Evolutionary conservation across 2,797 vertebrate species (phyloP).

Genomic region (Lithobates pipiens): DNA sequence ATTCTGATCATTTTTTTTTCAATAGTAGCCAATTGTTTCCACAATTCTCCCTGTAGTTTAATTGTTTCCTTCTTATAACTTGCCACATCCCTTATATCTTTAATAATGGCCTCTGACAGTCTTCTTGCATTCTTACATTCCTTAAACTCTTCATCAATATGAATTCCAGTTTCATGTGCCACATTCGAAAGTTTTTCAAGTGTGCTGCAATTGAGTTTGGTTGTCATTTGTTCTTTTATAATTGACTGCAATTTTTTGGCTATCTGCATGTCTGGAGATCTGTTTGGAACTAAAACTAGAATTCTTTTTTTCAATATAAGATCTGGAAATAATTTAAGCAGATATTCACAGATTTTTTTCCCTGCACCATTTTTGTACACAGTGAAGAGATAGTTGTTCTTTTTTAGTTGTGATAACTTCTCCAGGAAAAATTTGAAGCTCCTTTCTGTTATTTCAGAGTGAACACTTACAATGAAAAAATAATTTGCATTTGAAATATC

Average conservation of each 20-base stretch:
- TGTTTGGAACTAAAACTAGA: no score
- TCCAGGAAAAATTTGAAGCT: conserved; percentile 64
- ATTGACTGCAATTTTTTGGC: conserved; percentile 63
- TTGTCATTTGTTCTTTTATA: conserved; percentile 65
- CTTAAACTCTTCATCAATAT: conserved; percentile 77
- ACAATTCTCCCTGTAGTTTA: conserved; percentile 76
- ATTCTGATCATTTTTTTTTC: conserved; percentile 78
- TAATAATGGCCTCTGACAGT: conserved; percentile 70
- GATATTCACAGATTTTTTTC: no score
- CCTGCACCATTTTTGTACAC: conserved; percentile 64
- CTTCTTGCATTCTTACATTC: conserved; percentile 74
- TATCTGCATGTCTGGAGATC: conserved; percentile 47
- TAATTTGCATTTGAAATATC: conserved; percentile 57
- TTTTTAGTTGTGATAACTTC: conserved; percentile 60
- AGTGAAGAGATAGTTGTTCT: conserved; percentile 65
- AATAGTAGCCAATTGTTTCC: conserved; percentile 73
- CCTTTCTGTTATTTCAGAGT: conserved; percentile 49
- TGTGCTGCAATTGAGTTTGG: conserved; percentile 63
- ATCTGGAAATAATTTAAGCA: no score
- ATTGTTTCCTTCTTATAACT: conserved; percentile 74
- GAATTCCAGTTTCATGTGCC: conserved; percentile 72
- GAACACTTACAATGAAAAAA: conserved; percentile 68
- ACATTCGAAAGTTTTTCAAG: conserved; percentile 74
- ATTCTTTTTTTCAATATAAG: no score
- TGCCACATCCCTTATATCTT: conserved; percentile 64